Percentiles rank a stretch among this genome's conserved stretches.
Evolutionary conservation across 2,113 vertebrate species (phyloP).

Genomic region (Cyprinodon brontotheroides): DNA sequence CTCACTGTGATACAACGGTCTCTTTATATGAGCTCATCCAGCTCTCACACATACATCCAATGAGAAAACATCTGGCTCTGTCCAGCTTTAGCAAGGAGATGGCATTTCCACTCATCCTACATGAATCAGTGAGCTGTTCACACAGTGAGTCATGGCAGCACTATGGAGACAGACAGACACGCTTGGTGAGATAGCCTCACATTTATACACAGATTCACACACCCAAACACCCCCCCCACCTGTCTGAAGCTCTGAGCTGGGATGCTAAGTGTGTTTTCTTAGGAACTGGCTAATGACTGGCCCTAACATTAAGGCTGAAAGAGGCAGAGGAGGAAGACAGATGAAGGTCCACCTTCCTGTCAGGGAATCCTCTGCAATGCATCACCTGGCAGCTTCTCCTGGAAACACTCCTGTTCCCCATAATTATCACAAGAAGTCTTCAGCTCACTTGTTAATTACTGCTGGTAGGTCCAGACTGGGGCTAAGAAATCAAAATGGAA

Average conservation of each 20-base stretch:
- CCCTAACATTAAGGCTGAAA: conserved; percentile 58
- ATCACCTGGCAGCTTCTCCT: conserved; percentile 69
- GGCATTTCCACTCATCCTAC: conserved; percentile 47
- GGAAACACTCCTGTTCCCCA: conserved; percentile 56
- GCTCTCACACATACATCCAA: conserved; percentile 37
- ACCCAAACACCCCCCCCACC: conserved; percentile 38
- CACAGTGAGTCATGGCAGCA: conserved; percentile 44
- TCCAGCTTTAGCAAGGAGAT: conserved; percentile 45
- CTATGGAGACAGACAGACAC: conserved; percentile 47
- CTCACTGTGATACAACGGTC: conserved; percentile 60
- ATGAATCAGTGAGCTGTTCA: conserved; percentile 29
- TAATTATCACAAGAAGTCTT: conserved; percentile 80
- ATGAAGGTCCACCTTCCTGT: conserved; percentile 62
- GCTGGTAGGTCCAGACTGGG: conserved; percentile 56
- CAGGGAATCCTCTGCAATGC: conserved; percentile 47
- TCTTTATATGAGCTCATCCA: conserved; percentile 58
- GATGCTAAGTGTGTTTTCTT: conserved; percentile 70
- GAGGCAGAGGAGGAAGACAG: conserved; percentile 52
- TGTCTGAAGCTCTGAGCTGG: conserved; percentile 55
- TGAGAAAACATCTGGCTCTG: conserved; percentile 59
- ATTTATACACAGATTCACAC: conserved; percentile 34
- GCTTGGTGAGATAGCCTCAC: conserved; percentile 22
- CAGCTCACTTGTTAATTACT: conserved; percentile 77
- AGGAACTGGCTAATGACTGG: conserved; percentile 61
- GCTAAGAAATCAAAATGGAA: conserved; percentile 72